phyloP scores from a whole-genome alignment of 2,888 invertebrate genomes.

The Lordiphosa andalusiaca region DNA sequence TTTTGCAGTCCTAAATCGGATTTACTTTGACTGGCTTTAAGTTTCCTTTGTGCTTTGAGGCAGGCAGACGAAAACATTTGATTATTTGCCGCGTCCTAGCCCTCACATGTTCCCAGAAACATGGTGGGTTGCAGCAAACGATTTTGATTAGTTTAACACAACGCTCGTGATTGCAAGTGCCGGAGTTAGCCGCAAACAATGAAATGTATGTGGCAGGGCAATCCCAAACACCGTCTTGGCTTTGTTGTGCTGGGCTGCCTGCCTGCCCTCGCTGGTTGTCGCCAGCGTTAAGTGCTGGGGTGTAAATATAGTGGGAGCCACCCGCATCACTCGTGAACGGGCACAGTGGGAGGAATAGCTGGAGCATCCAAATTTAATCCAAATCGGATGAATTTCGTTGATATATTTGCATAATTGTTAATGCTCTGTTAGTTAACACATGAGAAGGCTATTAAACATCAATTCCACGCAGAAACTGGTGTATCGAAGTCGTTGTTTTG shows the following conservation, averaged over 20 bases:
- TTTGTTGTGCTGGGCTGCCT: neutral
- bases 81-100: conserved; percentile 53
- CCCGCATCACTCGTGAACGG: conserved; percentile 63
- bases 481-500: too few species aligned
- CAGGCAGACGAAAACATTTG: conserved; percentile 51
- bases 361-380: too few species aligned
- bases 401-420: too few species aligned
- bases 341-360: conserved; percentile 1
- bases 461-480: too few species aligned
- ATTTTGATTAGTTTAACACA: conserved; percentile 65
- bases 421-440: too few species aligned
- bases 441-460: too few species aligned
- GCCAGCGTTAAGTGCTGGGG: conserved; percentile 21
- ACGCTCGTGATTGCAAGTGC: conserved; percentile 55
- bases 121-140: conserved; percentile 55
- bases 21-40: conserved; percentile 38
- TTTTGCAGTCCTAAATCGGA: conserved; percentile 40
- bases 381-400: too few species aligned
- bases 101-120: conserved; percentile 4
- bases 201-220: conserved; percentile 38
- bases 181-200: conserved; percentile 53
- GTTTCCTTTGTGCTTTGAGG: conserved; percentile 36
- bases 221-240: conserved; percentile 23
- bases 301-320: conserved; percentile 1
- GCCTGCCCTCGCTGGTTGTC: neutral